Evolutionary conservation across 2,888 invertebrate genomes (phyloP).

Genomic region (Loripinus fragilis): DNA sequence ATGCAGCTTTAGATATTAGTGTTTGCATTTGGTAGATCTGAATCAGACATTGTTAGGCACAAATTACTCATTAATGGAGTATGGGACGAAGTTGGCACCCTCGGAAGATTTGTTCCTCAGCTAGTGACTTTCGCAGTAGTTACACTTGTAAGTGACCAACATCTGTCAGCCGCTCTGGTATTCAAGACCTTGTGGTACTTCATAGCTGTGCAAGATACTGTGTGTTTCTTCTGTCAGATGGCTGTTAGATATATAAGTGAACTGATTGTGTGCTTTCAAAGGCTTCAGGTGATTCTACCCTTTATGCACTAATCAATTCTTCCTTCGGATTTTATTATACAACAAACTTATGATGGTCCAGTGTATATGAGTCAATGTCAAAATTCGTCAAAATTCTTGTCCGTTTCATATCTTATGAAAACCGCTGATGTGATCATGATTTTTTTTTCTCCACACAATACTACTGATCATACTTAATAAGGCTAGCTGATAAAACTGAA

Average conservation of each 20-base stretch:
- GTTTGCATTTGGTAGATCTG: not conserved
- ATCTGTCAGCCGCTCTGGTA: not conserved
- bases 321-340: too few species aligned
- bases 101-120: not conserved
- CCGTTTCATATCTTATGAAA: too few species aligned
- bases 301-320: too few species aligned
- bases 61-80: not conserved
- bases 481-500: too few species aligned
- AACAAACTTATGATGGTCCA: too few species aligned
- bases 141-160: not conserved
- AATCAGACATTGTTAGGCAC: not conserved
- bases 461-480: too few species aligned
- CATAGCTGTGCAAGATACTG: not conserved
- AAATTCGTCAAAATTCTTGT: too few species aligned
- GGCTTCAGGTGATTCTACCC: not conserved
- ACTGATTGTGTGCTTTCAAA: not conserved
- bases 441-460: too few species aligned
- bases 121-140: not conserved
- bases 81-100: not conserved
- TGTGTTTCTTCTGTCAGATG: conserved; percentile 13
- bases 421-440: too few species aligned
- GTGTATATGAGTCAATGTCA: too few species aligned
- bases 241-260: conserved; percentile 13
- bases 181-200: conserved; percentile 2
- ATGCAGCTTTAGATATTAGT: too few species aligned